Evolutionary conservation across 2,797 vertebrate genomes (phyloP).

Genomic region (Chelon labrosus): DNA sequence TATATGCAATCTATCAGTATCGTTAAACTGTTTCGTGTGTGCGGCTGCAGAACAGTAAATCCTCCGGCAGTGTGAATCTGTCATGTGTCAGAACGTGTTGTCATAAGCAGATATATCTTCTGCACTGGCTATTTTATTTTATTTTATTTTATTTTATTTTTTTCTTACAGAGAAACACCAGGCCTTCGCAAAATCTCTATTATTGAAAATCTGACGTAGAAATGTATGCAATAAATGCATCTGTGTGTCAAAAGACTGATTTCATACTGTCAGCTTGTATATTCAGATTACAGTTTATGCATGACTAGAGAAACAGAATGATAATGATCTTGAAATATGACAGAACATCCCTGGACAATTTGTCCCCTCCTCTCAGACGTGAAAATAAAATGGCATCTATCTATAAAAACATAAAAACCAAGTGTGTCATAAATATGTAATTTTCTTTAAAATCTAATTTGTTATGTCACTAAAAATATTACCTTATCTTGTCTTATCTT

Average conservation of each 20-base stretch:
- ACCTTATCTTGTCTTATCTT: no score
- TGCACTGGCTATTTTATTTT: conserved; percentile 13
- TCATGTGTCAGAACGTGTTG: conserved; percentile 61
- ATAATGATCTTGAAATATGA: conserved; percentile 25
- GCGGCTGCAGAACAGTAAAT: conserved; percentile 62
- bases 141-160: conserved; percentile 25
- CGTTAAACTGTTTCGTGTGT: conserved; percentile 69
- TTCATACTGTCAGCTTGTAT: conserved; percentile 29
- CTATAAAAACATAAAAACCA: conserved; percentile 22
- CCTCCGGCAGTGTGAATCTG: conserved; percentile 61
- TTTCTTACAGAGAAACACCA: conserved; percentile 40
- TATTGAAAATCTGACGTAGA: conserved; percentile 38
- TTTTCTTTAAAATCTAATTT: conserved; percentile 25
- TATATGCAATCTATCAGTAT: conserved; percentile 64
- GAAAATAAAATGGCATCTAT: conserved; percentile 14
- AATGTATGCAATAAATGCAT: conserved; percentile 27
- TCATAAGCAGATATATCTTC: conserved; percentile 63
- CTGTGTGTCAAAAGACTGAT: conserved; percentile 25
- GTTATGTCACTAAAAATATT: conserved; percentile 8
- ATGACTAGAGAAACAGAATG: conserved; percentile 24
- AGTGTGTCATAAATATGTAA: conserved; percentile 39
- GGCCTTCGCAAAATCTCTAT: conserved; percentile 47
- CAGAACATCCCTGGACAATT: conserved; percentile 35
- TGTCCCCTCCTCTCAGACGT: background rate
- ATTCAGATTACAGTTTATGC: conserved; percentile 33